A percentile compares a stretch with the other conserved stretches of the same genome.
Evolutionary conservation across 1,140 invertebrate genomes (phyloP).

Genomic region (Uloborus diversus): DNA sequence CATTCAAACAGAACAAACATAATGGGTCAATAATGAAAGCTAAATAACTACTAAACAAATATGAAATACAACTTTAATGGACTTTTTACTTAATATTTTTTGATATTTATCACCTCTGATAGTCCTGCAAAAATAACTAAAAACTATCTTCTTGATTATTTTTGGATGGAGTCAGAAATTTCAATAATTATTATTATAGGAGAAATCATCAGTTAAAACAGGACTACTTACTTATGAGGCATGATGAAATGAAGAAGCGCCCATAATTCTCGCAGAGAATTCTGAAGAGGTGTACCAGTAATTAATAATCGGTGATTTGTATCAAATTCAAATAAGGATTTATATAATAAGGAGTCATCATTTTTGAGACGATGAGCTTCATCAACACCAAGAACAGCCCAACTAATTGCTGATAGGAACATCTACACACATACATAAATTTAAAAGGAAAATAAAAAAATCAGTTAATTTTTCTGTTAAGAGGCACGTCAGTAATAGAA

Average conservation of each 20-base stretch:
- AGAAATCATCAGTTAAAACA: too few species aligned
- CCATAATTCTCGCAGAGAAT: slow-evolving; percentile 99
- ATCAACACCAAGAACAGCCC: slow-evolving; percentile 95
- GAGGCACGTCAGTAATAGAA: too few species aligned
- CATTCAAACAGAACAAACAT: too few species aligned
- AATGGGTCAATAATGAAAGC: too few species aligned
- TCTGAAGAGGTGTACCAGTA: slow-evolving; percentile 98
- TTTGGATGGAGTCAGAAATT: too few species aligned
- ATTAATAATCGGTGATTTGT: slow-evolving; percentile 94
- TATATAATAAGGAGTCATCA: slow-evolving; percentile 96
- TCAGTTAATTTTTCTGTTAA: too few species aligned
- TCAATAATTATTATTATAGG: slow-evolving; percentile 34
- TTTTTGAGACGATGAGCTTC: slow-evolving; percentile 99
- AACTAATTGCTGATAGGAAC: slow-evolving; percentile 87
- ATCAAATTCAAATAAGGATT: slow-evolving; percentile 92
- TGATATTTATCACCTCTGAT: too few species aligned
- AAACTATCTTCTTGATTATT: too few species aligned
- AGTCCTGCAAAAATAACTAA: too few species aligned
- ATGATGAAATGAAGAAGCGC: slow-evolving; percentile 98
- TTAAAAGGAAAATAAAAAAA: background rate
- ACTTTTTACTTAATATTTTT: background rate
- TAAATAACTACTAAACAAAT: background rate
- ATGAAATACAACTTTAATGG: background rate
- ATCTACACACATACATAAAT: slow-evolving; percentile 61
- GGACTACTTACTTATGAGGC: slow-evolving; percentile 88